Evolutionary conservation across 2,888 invertebrate genomes (phyloP), one percentile per base, ranked within the genome.

Genomic region (Melanostoma mellinum): DNA sequence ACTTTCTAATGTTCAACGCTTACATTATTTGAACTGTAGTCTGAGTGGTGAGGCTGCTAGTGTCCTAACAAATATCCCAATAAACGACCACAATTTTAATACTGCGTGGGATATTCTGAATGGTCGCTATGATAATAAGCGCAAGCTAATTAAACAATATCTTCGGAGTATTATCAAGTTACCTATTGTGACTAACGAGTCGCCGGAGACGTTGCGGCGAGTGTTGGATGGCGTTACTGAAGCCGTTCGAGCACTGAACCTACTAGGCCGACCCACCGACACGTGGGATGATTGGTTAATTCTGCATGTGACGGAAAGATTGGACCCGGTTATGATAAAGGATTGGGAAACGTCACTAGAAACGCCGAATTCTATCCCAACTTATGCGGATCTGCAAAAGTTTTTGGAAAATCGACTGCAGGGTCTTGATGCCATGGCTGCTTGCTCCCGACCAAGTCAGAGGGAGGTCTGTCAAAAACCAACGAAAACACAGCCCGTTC

Each of bases 311-410:
- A 84, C 71, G 1, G 79, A 68, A 35, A 78, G 71, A 68, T 44
- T 84, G 40, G 71, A 72, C 48, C 32, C 67, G 2, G 53, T 38
- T 3, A 72, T 71, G 2, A 53, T 78, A 5, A 78, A 74, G 50
- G 69, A 76, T 3, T 85, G 73, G 79, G 73, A 80, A 46, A 76
- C 72, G 42, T 80, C 76, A n/a, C 55, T 80, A 2, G 71, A 60
- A n/a, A 55, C 65, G 2, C 71, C 73, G 6, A 65, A 73, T 42
- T 42, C 32, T 4, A 48, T 79, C 30, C 78, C 78, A 35, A 35
- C 65, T 6, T 79, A 69, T 32, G 42, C 36, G 10, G 65, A 63
- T 5, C 10, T 71, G 8, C 40, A 8, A 4, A 53, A 32, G 30
- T 84, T 84, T 63, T 30, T 85, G 58, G 68, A 61, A 61, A 79